These are phyloP conservation scores for Phaedon cochleariae DNA, from an alignment of 2,888 invertebrate species.

Conservation along the genomic window DNA sequence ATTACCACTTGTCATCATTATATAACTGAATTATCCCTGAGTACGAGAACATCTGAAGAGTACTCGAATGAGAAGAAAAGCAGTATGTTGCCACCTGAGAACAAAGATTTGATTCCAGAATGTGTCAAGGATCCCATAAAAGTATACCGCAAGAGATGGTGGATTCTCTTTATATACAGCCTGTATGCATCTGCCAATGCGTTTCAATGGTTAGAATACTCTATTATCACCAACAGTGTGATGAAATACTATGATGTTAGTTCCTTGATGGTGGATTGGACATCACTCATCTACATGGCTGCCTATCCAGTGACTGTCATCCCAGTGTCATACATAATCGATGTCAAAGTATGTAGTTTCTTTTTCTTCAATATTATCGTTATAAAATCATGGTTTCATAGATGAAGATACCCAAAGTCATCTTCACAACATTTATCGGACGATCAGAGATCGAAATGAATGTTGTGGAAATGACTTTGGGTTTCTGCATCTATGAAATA, in stretches of 20 bases:
- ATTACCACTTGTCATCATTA: too few species aligned
- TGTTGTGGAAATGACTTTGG: too few species aligned
- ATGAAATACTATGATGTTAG: conserved; percentile 77
- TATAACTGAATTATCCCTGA: too few species aligned
- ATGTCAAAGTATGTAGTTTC: conserved; percentile 80
- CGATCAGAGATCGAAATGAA: too few species aligned
- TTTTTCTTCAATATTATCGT: neutral
- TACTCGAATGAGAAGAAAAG: too few species aligned
- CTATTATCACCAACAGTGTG: conserved; percentile 87
- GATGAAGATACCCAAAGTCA: too few species aligned
- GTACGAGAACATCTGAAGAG: too few species aligned
- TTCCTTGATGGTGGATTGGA: conserved; percentile 86
- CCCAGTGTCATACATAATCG: conserved; percentile 93
- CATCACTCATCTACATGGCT: conserved; percentile 96
- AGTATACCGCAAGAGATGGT: conserved; percentile 80
- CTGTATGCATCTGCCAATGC: conserved; percentile 88
- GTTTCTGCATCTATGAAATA: too few species aligned
- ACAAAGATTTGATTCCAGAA: conserved; percentile 27
- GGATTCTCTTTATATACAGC: conserved; percentile 84
- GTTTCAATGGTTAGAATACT: conserved; percentile 96
- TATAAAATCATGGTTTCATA: too few species aligned
- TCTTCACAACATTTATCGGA: too few species aligned
- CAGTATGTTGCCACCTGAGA: conserved; percentile 22
- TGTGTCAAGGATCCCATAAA: conserved; percentile 58
- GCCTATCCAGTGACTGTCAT: conserved; percentile 94